Evolutionary conservation across 2,797 vertebrate genomes (phyloP).

Genomic region (Muscicapa comitata): DNA sequence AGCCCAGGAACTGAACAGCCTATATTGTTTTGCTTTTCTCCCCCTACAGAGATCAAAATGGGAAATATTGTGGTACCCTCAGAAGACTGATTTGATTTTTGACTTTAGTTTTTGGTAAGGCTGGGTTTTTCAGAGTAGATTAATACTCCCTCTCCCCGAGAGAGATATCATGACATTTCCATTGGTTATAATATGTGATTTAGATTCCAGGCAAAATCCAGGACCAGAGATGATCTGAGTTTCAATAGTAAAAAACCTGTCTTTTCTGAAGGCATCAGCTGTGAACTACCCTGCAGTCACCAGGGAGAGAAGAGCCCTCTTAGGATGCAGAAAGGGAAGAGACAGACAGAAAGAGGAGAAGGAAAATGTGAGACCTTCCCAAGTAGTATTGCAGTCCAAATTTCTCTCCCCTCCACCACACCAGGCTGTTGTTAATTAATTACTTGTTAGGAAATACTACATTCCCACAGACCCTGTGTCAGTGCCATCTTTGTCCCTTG

Average conservation of each 20-base stretch:
- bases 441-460: not conserved
- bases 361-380: not conserved
- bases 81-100: not conserved
- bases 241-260: accelerated
- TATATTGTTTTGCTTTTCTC: not conserved
- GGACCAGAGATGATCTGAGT: not conserved
- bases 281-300: not conserved
- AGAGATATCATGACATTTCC: not conserved
- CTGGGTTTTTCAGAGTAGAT: not conserved
- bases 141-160: accelerated
- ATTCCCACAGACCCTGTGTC: not conserved
- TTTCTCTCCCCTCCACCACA: not conserved
- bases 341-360: not conserved
- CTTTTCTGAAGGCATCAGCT: not conserved
- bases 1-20: not conserved
- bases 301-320: not conserved
- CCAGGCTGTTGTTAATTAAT: not conserved
- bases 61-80: not conserved
- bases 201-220: not conserved
- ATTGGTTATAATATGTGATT: not conserved
- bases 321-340: not conserved
- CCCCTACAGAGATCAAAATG: not conserved
- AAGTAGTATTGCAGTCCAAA: not conserved
- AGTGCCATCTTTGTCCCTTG: not conserved
- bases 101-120: not conserved